These are phyloP conservation scores for Palythoa caribaeorum DNA, from an alignment of 92 coral and sea anemone species.

Conservation along the genomic window DNA sequence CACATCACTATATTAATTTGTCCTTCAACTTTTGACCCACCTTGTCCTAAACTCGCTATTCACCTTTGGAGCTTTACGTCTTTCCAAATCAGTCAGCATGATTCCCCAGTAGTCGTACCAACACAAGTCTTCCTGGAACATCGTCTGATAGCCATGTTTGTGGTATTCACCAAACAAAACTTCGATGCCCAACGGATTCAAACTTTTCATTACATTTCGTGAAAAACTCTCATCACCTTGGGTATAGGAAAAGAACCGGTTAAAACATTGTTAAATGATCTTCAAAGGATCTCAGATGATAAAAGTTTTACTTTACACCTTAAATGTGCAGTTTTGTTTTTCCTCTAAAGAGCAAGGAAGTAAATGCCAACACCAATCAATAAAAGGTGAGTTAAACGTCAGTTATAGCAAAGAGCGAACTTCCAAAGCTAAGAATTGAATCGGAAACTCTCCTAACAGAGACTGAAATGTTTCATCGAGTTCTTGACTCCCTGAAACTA, in stretches of 20 bases:
- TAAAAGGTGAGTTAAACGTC: too few relatives aligned
- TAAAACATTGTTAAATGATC: not conserved
- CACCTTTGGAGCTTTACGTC: constrained; percentile 7
- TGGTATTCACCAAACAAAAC: constrained; percentile 41
- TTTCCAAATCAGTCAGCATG: constrained; percentile 58
- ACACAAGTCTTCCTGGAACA: constrained; percentile 65
- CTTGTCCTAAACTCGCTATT: constrained; percentile 16
- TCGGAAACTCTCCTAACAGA: too few relatives aligned
- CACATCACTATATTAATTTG: not conserved
- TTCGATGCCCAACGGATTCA: constrained; percentile 49
- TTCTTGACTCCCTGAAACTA: too few relatives aligned
- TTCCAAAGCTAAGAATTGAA: too few relatives aligned
- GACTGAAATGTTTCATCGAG: too few relatives aligned
- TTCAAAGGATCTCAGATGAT: not conserved
- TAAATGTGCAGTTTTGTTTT: too few relatives aligned
- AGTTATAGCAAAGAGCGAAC: too few relatives aligned
- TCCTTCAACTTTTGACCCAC: not conserved
- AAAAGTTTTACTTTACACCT: too few relatives aligned
- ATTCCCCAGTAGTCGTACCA: constrained; percentile 67
- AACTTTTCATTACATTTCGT: not conserved
- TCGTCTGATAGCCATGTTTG: constrained; percentile 47
- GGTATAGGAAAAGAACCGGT: not conserved
- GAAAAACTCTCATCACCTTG: constrained; percentile 20
- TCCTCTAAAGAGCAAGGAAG: too few relatives aligned
- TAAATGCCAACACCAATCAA: too few relatives aligned